Base-by-base conservation (phyloP, 2,113 vertebrate genomes). In the Dicentrarchus labrax region DNA sequence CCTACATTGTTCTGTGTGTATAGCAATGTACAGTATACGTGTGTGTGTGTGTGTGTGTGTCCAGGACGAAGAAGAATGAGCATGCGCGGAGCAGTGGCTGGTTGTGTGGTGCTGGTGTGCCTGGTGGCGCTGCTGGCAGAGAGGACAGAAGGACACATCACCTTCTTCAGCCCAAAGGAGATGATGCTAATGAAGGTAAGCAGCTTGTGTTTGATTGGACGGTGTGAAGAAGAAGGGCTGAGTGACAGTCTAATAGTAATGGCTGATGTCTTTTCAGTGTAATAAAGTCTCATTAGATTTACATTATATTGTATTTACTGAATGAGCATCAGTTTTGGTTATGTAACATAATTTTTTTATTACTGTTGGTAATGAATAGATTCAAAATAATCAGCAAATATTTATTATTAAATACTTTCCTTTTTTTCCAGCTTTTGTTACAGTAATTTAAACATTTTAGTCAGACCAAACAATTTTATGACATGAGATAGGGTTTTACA, bases 91-190 rank as follows among this genome's bases (percentile, higher is more conserved):
- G 91, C 91, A 74, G 78, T 94, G 9, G 70, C 89, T 43, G 87
- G 82, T 47, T 72, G 66, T 72, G 72, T 97, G 91, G 84, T 96
- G 78, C 16, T 96, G 88, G 79, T 89, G 48, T 96, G 93, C 3
- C 9, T 90, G 51, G 59, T 95, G 43, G 78, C 85, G 10, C 67
- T 96, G 93, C 85, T 97, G 94, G 94, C 91, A 36, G 94, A 95
- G 60, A 95, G 95, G 75, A 87, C 92, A 0, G 88, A 96, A 74
- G 96, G 94, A 70, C 97, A 97, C 21, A 80, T 96, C 66, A 93
- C 96, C 62, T 97, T 98, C 85, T 96, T 96, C 87, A 97, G 95
- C 48, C 95, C 95, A 30, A 95, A 95, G 0, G 94, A 97, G 83
- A 92, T 96, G 86, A 91, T 88, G 86, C 91, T 84, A 83, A 95